phyloP scores from a whole-genome alignment of 2,113 vertebrate genomes.

The Phoenicopterus ruber region DNA sequence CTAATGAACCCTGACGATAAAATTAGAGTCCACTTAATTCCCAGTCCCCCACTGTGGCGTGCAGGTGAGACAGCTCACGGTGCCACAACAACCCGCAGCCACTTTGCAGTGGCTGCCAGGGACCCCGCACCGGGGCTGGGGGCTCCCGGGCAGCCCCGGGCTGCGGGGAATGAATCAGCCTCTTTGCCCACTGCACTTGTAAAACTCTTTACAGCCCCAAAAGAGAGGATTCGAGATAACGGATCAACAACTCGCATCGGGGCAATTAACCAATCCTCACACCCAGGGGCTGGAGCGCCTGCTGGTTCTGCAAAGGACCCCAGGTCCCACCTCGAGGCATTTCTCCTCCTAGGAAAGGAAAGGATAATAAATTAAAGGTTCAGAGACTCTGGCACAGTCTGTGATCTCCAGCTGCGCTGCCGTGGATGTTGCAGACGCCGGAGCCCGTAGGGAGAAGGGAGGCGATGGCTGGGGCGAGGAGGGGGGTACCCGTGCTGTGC shows the following conservation, averaged over 20 bases:
- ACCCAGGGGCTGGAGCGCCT: rapidly evolving
- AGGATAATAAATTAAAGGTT: neutral
- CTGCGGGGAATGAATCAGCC: rapidly evolving
- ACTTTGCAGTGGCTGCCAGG: rapidly evolving
- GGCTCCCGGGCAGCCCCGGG: neutral
- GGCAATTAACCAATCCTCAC: neutral
- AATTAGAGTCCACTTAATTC: constrained; percentile 39
- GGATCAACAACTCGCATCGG: rapidly evolving
- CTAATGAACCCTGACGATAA: constrained; percentile 25
- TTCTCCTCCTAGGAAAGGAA: neutral
- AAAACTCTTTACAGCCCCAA: neutral
- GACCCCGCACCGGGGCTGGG: rapidly evolving
- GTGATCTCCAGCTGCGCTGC: neutral
- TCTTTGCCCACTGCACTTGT: neutral
- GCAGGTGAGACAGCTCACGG: neutral
- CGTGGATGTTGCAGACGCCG: neutral
- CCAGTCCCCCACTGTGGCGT: rapidly evolving
- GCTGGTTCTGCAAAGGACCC: neutral
- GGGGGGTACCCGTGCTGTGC: no score
- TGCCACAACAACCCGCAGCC: rapidly evolving
- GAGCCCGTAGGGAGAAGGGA: rapidly evolving
- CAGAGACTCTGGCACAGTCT: neutral
- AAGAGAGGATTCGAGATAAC: neutral
- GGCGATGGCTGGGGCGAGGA: rapidly evolving
- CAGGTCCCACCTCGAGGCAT: neutral